A percentile compares a stretch with the other conserved stretches of the same genome.
Conservation (phyloP, 2,797 vertebrate genomes). For the Nannoperca australis region DNA sequence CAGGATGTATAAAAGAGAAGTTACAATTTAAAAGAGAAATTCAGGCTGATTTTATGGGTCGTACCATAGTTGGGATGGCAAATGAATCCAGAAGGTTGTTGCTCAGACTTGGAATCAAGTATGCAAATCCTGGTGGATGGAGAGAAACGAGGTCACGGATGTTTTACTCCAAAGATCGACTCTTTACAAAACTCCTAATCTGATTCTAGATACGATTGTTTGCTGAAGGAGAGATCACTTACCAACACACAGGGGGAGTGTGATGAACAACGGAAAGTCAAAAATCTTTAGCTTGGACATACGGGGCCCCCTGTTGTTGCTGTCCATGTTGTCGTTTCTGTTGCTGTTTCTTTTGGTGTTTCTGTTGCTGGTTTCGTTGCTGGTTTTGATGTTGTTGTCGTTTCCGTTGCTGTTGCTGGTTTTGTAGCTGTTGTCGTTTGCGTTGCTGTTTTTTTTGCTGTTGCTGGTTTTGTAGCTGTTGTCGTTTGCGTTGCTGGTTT, state of each 20-base stretch:
- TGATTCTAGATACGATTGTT: neutral
- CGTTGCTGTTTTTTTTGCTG: neutral
- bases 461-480: neutral
- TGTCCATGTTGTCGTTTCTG: neutral
- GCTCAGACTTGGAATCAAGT: too few relatives aligned
- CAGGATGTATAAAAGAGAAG: neutral
- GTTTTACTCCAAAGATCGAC: neutral
- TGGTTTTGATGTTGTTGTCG: too few relatives aligned
- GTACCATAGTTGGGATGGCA: accelerated
- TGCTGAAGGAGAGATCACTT: neutral
- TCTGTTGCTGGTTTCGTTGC: too few relatives aligned
- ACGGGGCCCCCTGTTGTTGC: neutral
- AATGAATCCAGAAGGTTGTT: neutral
- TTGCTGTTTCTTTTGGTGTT: too few relatives aligned
- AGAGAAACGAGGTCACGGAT: neutral
- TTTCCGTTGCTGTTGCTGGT: too few relatives aligned
- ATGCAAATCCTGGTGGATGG: neutral
- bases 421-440: too few relatives aligned
- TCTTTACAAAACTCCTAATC: neutral
- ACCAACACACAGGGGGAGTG: neutral
- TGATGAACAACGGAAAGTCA: neutral
- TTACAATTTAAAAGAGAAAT: neutral
- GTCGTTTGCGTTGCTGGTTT: neutral
- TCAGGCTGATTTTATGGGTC: neutral
- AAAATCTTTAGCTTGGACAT: neutral